Base-by-base conservation (phyloP, 2,888 invertebrate species). In the Synanthedon vespiformis region DNA sequence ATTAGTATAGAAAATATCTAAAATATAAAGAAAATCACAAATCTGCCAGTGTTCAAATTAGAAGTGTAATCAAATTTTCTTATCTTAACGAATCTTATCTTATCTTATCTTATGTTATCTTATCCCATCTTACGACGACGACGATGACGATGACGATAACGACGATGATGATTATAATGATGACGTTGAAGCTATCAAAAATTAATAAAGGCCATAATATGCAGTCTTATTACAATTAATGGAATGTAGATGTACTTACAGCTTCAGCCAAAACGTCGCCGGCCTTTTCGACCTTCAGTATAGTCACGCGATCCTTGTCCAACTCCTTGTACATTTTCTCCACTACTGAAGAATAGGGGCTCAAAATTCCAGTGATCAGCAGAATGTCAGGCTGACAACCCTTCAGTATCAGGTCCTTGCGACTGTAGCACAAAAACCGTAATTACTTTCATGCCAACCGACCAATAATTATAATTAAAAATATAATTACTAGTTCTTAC, bases 231-330 rank as follows among this genome's bases (percentile, higher is more conserved):
- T n/a, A n/a, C n/a, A n/a, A n/a, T n/a, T n/a, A n/a, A n/a, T n/a
- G n/a, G n/a, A n/a, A n/a, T n/a, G n/a, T n/a, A n/a, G 44, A 12
- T 8, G 12, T 53, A 79, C 91, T 89, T 70, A 95, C 95, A 71
- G 93, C 91, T 83, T 96, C 96, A 57, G 92, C 90, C 56, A 96
- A 87, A 5, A 95, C 95, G 80, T 96, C 95, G n/a, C 95, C 95
- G 50, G 93, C 94, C 56, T 92, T 90, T 65, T 96, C 95, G 56
- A 96, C 91, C 74, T 95, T 94, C 53, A 96, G 88, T 58, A 96
- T 91, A 56, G 95, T 95, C 52, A 94, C 92, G 69, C 93, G 92
- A 65, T 93, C 92, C 74, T 94, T 94, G 44, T 44, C 44, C 72
- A 94, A 88, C 63, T 92, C 92, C 56, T 91, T 90, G 82, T 93